Evolutionary conservation across 2,888 invertebrate species (phyloP).

Genomic region (Acleris emargana): DNA sequence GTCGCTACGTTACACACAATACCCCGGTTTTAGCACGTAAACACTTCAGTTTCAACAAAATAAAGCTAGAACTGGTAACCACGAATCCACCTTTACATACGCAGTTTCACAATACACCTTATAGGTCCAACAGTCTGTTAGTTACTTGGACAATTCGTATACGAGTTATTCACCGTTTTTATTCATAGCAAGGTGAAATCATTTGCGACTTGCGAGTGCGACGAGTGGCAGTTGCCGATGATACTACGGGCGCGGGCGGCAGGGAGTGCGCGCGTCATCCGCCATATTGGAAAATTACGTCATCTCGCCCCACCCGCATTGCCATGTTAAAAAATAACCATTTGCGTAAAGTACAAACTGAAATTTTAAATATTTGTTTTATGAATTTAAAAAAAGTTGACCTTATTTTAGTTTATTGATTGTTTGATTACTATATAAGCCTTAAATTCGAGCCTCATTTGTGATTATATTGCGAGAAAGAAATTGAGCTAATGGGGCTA

Average conservation of each 20-base stretch:
- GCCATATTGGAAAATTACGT: constrained; percentile 81
- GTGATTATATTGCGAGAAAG: too few species aligned
- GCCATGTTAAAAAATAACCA: background rate
- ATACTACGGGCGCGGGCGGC: constrained; percentile 66
- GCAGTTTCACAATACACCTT: constrained; percentile 66
- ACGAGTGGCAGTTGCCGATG: constrained; percentile 64
- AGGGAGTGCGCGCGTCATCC: constrained; percentile 78
- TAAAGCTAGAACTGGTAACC: constrained; percentile 77
- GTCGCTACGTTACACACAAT: constrained; percentile 57
- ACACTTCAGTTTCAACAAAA: constrained; percentile 74
- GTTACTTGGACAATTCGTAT: constrained; percentile 57
- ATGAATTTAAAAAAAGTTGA: background rate
- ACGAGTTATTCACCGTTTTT: constrained; percentile 67
- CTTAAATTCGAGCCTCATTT: too few species aligned
- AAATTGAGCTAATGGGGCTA: too few species aligned
- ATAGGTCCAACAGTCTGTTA: constrained; percentile 60
- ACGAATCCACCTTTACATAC: constrained; percentile 71
- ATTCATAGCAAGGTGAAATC: constrained; percentile 77
- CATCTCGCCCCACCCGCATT: constrained; percentile 50
- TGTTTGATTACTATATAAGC: too few species aligned
- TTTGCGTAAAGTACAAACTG: background rate
- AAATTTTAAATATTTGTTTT: background rate
- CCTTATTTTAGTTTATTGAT: too few species aligned
- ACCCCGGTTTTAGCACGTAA: constrained; percentile 74
- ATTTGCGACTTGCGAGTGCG: constrained; percentile 69